These are phyloP conservation scores for Cataglyphis livida DNA, from an alignment of 2,888 invertebrate species.

Conservation along the genomic window DNA sequence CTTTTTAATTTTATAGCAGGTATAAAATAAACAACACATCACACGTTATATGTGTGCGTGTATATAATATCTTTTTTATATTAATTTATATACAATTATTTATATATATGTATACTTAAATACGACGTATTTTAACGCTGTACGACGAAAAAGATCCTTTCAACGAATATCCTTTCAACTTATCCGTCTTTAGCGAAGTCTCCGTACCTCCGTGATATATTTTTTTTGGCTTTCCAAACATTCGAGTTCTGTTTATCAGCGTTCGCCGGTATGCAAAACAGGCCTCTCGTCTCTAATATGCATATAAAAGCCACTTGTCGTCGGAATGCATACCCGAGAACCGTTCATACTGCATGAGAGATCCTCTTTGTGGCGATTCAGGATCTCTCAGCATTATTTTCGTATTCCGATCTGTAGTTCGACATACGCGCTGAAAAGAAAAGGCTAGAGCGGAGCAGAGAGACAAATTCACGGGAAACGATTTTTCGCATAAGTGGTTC, in stretches of 20 bases:
- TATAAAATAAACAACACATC: not conserved
- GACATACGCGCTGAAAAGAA: constrained; percentile 19
- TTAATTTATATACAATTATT: not conserved
- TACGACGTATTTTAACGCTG: not conserved
- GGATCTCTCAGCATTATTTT: constrained; percentile 33
- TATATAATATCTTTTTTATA: not conserved
- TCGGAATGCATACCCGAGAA: constrained; percentile 27
- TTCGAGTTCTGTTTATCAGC: constrained; percentile 43
- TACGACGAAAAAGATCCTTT: not conserved
- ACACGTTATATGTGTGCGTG: not conserved
- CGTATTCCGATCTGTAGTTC: constrained; percentile 21
- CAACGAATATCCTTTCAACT: not conserved
- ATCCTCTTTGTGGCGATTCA: constrained; percentile 27
- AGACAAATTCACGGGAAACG: not conserved
- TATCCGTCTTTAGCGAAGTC: constrained; percentile 7
- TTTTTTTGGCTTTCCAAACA: constrained; percentile 34
- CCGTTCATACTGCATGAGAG: constrained; percentile 36
- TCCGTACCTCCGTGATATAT: constrained; percentile 13
- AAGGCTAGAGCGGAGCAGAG: not conserved
- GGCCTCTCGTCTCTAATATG: constrained; percentile 41
- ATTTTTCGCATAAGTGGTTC: constrained; percentile 22
- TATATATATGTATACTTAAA: not conserved
- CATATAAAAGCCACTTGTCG: constrained; percentile 51
- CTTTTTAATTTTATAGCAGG: not conserved
- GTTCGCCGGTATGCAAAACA: constrained; percentile 36